phyloP scores from a whole-genome alignment of 2,113 vertebrate species.

The Setophaga petechia region DNA sequence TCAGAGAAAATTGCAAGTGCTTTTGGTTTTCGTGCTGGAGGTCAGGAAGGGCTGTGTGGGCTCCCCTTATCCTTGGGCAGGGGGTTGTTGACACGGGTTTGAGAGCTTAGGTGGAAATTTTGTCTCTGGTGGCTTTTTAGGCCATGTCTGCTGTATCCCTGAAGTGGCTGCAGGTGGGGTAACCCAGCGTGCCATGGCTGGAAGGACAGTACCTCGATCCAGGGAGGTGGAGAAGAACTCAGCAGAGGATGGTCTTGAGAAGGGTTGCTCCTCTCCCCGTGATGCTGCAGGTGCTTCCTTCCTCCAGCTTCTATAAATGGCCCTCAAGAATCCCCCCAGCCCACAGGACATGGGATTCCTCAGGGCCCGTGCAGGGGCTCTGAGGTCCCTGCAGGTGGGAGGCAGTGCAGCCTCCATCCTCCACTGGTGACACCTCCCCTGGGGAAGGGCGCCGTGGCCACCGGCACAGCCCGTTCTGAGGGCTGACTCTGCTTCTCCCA shows the following conservation, averaged over 20 bases:
- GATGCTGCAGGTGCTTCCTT: background rate
- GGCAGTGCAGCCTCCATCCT: background rate
- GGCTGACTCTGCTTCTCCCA: background rate
- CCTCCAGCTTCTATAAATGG: background rate
- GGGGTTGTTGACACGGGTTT: background rate
- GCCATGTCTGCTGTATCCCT: background rate
- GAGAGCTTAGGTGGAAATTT: background rate
- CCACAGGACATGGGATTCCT: background rate
- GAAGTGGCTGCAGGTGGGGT: background rate
- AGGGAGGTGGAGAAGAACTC: background rate
- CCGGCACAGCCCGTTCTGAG: accelerated
- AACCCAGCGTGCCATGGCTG: accelerated
- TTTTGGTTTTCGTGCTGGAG: background rate
- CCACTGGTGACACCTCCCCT: background rate
- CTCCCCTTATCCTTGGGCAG: background rate
- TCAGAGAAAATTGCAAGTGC: background rate
- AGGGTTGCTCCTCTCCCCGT: background rate
- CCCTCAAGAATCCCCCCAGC: background rate
- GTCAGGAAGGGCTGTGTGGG: background rate
- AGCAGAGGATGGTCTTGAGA: background rate
- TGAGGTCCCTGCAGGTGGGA: background rate
- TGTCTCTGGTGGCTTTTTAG: background rate
- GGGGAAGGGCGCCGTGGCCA: accelerated
- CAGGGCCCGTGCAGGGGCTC: too few species aligned
- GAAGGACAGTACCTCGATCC: accelerated